A percentile compares a stretch with the other conserved stretches of the same genome.
phyloP scores from a whole-genome alignment of 2,797 vertebrate species.

The Takifugu ocellatus region DNA sequence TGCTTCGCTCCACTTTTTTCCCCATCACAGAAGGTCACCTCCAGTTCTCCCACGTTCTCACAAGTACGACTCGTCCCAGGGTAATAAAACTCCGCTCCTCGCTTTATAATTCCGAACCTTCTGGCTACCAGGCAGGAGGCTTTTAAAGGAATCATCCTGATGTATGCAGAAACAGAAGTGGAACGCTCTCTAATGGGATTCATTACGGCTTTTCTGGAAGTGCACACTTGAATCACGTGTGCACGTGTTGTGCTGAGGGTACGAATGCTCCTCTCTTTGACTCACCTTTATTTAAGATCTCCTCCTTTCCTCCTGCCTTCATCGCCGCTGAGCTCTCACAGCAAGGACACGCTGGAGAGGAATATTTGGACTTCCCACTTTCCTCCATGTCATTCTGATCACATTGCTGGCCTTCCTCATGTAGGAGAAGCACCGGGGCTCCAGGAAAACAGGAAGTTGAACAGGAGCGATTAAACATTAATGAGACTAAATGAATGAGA shows the following conservation, averaged over 20 bases:
- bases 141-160: constrained; percentile 26
- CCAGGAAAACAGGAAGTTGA: no score
- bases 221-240: constrained; percentile 14
- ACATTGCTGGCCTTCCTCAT: background rate
- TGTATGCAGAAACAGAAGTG: constrained; percentile 23
- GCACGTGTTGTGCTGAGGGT: constrained; percentile 1
- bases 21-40: no score
- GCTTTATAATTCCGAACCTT: constrained; percentile 47
- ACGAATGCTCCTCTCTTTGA: constrained; percentile 6
- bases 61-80: background rate
- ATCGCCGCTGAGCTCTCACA: constrained; percentile 18
- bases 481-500: no score
- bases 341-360: constrained; percentile 7
- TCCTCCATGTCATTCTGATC: background rate
- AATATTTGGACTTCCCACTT: constrained; percentile 20
- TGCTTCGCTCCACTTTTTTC: no score
- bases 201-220: constrained; percentile 9
- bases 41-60: no score
- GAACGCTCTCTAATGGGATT: constrained; percentile 20
- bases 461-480: no score
- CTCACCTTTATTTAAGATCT: constrained; percentile 21
- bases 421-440: no score
- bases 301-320: background rate
- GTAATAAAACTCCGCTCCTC: constrained; percentile 9
- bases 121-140: constrained; percentile 21